Base-by-base conservation (phyloP, 1,140 invertebrate genomes). In the Contarinia nasturtii region DNA sequence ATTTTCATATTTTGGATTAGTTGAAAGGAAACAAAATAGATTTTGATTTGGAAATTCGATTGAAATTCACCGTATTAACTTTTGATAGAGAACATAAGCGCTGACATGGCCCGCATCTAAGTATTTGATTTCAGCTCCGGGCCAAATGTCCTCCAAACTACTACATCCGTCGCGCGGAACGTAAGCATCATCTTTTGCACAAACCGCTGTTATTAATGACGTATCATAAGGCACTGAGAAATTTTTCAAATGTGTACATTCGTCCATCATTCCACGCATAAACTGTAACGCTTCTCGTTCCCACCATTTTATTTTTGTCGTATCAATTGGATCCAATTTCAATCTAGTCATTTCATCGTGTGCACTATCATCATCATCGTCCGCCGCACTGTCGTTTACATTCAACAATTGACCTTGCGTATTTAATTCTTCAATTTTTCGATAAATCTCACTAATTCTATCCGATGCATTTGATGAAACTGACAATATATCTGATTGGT, bases 201-300 rank as follows among this genome's bases (percentile, higher is more conserved):
- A 85, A 5, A 93, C 79, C 12, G 83, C 76, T 54, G 85, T 89
- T 50, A 90, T 82, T 15, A 93, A 65, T 11, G 80, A 79, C 2
- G 87, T 85, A 60, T 96, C 91, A 19, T 80, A 76, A 0, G 82
- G 82, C 5, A 79, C 65, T 12, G 85, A 81, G 58, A 93, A 98
- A 64, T 97, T 94, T 48, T 77, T 85, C 2, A 98, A 67, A 67
- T 96, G 92, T 2, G 95, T 98, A 61, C 89, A 98, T 66, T 98
- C 90, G 59, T 98, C 93, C 94, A 98, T 98, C 50, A 98, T 80
- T 0, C 91, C 91, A 20, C 85, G 71, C 94, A 98, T 98, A 60
- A 98, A 97, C 64, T 89, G 81, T 10, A 91, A 53, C 1, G 86
- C 84, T 59, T 89, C 83, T 51, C 74, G 71, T 53, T 81, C 76